Conservation (phyloP, 2,113 vertebrate genomes). For the Eudyptes chrysolophus region DNA sequence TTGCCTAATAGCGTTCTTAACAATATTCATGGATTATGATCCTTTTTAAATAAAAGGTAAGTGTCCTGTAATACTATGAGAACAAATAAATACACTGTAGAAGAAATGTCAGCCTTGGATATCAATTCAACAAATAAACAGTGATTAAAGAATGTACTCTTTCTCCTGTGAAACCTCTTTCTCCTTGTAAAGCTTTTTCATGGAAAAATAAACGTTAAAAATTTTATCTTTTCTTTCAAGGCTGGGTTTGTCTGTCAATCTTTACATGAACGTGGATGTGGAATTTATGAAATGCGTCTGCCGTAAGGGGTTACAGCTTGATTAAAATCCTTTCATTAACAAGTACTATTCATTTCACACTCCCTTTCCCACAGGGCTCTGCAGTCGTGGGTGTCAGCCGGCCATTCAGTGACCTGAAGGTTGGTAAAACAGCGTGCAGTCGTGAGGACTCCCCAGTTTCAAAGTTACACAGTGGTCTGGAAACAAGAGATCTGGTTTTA, state of each 20-base stretch:
- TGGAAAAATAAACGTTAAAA: slow-evolving; percentile 45
- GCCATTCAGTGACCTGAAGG: background rate
- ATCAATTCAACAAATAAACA: slow-evolving; percentile 23
- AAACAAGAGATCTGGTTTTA: background rate
- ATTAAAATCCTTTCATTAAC: background rate
- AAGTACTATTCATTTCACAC: background rate
- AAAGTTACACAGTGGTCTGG: background rate
- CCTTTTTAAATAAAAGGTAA: slow-evolving; percentile 35
- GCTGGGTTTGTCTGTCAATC: background rate
- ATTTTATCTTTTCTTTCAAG: background rate
- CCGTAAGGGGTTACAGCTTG: background rate
- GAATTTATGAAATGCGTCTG: background rate
- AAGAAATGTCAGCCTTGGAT: background rate
- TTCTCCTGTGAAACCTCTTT: slow-evolving; percentile 3
- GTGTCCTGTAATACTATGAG: slow-evolving; percentile 14
- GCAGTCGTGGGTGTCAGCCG: background rate
- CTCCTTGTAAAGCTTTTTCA: slow-evolving; percentile 37
- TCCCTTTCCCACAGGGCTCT: background rate
- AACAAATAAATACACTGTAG: slow-evolving; percentile 25
- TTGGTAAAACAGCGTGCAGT: background rate
- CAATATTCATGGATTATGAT: slow-evolving; percentile 7
- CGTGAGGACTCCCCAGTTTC: background rate
- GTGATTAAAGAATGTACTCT: slow-evolving; percentile 36
- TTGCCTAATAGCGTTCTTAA: background rate
- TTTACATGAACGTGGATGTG: background rate